Percentiles rank a stretch among this genome's conserved stretches.
phyloP scores from a whole-genome alignment of 2,888 invertebrate species.

The Pediacus dermestoides region DNA sequence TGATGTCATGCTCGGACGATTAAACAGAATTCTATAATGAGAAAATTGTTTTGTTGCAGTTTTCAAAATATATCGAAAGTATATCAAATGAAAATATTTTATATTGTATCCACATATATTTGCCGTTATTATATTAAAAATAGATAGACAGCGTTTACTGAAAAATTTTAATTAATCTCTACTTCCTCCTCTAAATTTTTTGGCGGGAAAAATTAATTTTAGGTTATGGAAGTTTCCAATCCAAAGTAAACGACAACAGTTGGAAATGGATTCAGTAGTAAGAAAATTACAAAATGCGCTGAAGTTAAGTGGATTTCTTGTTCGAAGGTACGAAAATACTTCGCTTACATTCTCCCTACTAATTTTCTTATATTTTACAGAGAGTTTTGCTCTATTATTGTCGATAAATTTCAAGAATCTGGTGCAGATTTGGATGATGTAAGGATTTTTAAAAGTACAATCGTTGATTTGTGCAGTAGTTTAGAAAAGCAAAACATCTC shows the following conservation, averaged over 20 bases:
- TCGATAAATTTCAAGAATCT: constrained; percentile 59
- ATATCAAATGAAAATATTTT: too few relatives aligned
- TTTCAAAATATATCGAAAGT: too few relatives aligned
- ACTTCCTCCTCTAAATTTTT: too few relatives aligned
- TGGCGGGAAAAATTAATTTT: too few relatives aligned
- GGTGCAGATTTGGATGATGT: constrained; percentile 53
- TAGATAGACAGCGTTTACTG: too few relatives aligned
- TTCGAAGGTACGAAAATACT: constrained; percentile 55
- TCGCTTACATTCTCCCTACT: background rate
- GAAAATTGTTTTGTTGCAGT: too few relatives aligned
- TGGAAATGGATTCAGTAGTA: constrained; percentile 51
- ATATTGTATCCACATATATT: too few relatives aligned
- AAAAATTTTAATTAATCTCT: too few relatives aligned
- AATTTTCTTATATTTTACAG: constrained; percentile 42
- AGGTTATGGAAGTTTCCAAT: too few relatives aligned
- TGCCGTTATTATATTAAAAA: too few relatives aligned
- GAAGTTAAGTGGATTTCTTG: constrained; percentile 70
- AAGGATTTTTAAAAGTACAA: constrained; percentile 62
- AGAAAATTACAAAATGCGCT: constrained; percentile 65
- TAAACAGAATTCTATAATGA: too few relatives aligned
- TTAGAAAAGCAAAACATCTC: constrained; percentile 73
- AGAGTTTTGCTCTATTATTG: constrained; percentile 70
- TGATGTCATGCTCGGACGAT: too few relatives aligned
- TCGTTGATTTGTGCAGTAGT: constrained; percentile 74
- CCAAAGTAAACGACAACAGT: background rate